Evolutionary conservation across 2,888 invertebrate genomes (phyloP).

Genomic region (Microplitis deprimator): DNA sequence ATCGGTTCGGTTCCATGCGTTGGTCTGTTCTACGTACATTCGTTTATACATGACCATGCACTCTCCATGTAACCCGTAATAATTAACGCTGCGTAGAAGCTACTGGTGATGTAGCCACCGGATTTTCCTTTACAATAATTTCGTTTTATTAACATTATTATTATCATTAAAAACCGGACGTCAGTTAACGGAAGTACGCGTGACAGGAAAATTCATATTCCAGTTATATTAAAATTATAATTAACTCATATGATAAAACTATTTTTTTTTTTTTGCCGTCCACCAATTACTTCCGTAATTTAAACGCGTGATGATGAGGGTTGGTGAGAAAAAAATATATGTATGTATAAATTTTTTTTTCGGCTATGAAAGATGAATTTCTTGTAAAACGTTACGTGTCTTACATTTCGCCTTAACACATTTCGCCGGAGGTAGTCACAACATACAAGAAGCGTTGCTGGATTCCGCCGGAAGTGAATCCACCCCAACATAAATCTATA

Average conservation of each 20-base stretch:
- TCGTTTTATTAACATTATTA: not conserved
- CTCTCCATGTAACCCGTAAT: not conserved
- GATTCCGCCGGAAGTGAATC: constrained; percentile 59
- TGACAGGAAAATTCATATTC: constrained; percentile 19
- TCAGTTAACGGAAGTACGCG: constrained; percentile 8
- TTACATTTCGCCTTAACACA: not conserved
- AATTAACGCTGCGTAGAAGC: not conserved
- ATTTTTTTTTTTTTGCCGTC: not conserved
- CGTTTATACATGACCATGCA: not conserved
- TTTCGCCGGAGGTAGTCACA: not conserved
- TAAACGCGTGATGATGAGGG: too few relatives aligned
- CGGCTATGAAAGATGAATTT: not conserved
- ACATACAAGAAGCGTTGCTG: constrained; percentile 37
- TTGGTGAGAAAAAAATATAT: too few relatives aligned
- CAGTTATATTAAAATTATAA: not conserved
- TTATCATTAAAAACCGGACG: constrained; percentile 6
- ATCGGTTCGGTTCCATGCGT: too few relatives aligned
- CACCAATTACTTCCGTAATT: not conserved
- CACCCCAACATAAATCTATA: constrained; percentile 36
- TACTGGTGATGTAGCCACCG: not conserved
- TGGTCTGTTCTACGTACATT: too few relatives aligned
- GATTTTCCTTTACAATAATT: constrained; percentile 1
- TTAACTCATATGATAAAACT: not conserved
- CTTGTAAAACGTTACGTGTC: constrained; percentile 3
- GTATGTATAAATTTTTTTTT: not conserved